A percentile compares a stretch with the other conserved stretches of the same genome.
Evolutionary conservation across 2,113 vertebrate species (phyloP).

Genomic region (Sinosuthora webbiana): DNA sequence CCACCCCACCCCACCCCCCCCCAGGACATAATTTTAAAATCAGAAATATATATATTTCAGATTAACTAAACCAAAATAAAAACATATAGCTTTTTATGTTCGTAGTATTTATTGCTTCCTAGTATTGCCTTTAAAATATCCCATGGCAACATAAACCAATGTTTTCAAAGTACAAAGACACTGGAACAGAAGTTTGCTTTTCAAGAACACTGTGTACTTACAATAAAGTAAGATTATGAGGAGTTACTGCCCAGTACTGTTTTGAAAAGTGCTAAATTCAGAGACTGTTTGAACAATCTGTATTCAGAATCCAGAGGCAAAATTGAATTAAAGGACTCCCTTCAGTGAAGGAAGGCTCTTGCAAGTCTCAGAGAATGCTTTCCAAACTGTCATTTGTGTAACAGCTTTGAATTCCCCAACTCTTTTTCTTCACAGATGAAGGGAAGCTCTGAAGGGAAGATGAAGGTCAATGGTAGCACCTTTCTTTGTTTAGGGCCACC

Average conservation of each 20-base stretch:
- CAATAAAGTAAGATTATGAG: neutral
- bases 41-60: neutral
- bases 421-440: neutral
- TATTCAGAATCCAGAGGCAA: neutral
- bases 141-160: neutral
- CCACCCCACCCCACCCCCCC: neutral
- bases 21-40: neutral
- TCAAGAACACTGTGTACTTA: neutral
- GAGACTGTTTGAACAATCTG: neutral
- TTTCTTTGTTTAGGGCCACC: neutral
- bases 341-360: neutral
- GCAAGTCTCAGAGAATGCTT: neutral
- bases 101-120: neutral
- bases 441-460: neutral
- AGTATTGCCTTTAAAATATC: neutral
- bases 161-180: neutral
- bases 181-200: neutral
- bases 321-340: neutral
- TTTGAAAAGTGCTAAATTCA: neutral
- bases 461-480: neutral
- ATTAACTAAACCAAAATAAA: neutral
- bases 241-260: neutral
- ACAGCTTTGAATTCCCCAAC: neutral
- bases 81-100: rapidly evolving
- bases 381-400: neutral